Evolutionary conservation across 2,797 vertebrate genomes (phyloP).

Genomic region (Balearica regulorum): DNA sequence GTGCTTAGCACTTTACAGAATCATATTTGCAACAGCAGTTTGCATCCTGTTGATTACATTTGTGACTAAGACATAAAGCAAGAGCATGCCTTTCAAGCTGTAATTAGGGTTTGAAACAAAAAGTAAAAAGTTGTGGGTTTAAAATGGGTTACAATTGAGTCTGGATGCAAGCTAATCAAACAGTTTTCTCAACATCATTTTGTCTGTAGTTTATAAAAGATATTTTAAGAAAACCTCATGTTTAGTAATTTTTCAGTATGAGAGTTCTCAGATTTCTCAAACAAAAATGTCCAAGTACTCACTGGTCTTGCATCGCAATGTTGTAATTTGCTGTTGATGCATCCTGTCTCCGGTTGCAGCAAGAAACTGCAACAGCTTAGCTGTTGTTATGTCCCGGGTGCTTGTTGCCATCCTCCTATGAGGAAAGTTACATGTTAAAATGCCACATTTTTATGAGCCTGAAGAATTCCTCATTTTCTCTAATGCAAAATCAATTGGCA

Average conservation of each 20-base stretch:
- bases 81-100: not conserved
- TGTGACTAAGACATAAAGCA: not conserved
- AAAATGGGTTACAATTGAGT: not conserved
- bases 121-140: not conserved
- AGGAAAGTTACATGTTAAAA: not conserved
- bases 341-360: not conserved
- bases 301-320: fast-evolving
- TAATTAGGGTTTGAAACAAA: not conserved
- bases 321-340: not conserved
- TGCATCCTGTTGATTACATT: not conserved
- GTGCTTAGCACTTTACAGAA: not conserved
- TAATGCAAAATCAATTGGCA: not conserved
- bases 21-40: not conserved
- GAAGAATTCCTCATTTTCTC: not conserved
- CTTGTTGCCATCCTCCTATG: not conserved
- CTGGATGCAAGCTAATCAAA: not conserved
- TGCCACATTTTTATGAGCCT: not conserved
- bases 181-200: not conserved
- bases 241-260: not conserved
- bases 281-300: not conserved
- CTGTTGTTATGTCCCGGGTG: not conserved
- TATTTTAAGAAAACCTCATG: not conserved
- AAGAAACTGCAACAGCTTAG: not conserved
- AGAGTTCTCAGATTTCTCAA: not conserved
- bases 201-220: not conserved